Evolutionary conservation across 2,797 vertebrate species (phyloP).

Genomic region (Manis javanica): DNA sequence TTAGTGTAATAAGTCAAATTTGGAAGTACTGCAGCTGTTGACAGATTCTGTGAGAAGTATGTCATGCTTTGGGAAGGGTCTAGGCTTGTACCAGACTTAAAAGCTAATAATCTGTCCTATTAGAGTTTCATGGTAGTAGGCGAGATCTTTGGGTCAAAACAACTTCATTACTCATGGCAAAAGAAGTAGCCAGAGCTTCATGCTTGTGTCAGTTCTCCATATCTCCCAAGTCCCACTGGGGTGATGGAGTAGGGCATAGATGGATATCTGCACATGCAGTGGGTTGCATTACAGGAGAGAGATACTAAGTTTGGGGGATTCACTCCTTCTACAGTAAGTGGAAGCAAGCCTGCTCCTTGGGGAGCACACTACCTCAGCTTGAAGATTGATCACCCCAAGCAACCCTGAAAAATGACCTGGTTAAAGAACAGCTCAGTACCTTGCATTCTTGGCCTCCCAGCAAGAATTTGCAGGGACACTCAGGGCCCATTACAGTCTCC

Average conservation of each 20-base stretch:
- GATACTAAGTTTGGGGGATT: not conserved
- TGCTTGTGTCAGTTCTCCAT: not conserved
- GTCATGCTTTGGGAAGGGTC: not conserved
- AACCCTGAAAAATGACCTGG: not conserved
- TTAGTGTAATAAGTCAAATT: not conserved
- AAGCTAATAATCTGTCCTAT: not conserved
- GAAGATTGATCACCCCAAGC: not conserved
- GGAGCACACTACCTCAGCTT: not conserved
- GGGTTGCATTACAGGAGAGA: not conserved
- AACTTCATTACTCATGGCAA: not conserved
- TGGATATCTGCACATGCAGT: not conserved
- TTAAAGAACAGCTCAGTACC: not conserved
- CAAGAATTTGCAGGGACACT: not conserved
- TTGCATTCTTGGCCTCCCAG: not conserved
- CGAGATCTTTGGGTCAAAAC: not conserved
- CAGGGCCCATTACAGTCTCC: not conserved
- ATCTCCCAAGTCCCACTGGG: not conserved
- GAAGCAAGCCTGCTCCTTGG: conserved; percentile 5
- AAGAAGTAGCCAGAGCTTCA: not conserved
- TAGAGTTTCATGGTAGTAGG: not conserved
- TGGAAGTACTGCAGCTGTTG: not conserved
- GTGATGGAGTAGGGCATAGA: not conserved
- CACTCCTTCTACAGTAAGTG: not conserved
- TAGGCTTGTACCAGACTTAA: not conserved
- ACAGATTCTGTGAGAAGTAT: not conserved